A percentile compares a stretch with the other conserved stretches of the same genome.
phyloP scores from a whole-genome alignment of 2,113 vertebrate species.

The Cynocephalus volans region DNA sequence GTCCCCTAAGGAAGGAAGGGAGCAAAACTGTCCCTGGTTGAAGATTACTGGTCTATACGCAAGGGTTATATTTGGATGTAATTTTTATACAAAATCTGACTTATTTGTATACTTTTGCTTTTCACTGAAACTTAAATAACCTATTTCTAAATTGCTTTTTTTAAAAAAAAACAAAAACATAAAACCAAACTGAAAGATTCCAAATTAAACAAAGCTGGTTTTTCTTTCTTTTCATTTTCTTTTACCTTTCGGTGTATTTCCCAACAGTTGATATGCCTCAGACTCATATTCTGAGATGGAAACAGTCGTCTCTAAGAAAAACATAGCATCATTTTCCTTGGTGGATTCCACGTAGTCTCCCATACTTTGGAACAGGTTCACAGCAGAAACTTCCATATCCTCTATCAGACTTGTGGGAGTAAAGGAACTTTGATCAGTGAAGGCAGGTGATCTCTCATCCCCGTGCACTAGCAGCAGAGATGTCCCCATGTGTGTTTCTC shows the following conservation, averaged over 20 bases:
- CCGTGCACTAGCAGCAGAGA: neutral
- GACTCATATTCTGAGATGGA: conserved; percentile 72
- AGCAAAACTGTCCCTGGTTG: neutral
- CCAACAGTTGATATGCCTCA: conserved; percentile 64
- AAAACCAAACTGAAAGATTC: conserved; percentile 45
- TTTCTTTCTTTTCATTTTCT: neutral
- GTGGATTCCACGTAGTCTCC: conserved; percentile 58
- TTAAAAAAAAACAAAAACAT: neutral
- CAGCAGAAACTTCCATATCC: neutral
- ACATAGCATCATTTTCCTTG: neutral
- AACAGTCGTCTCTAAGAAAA: conserved; percentile 61
- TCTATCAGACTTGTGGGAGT: neutral
- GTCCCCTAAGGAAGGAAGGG: neutral
- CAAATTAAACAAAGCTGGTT: conserved; percentile 12
- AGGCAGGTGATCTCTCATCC: neutral
- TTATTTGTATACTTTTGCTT: conserved; percentile 21
- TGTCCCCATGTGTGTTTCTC: conserved; percentile 51
- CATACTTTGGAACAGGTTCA: neutral
- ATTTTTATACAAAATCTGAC: conserved; percentile 40
- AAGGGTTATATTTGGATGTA: neutral
- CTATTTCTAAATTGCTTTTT: conserved; percentile 35
- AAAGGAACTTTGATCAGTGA: neutral
- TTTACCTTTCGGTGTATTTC: conserved; percentile 87
- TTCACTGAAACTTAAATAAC: conserved; percentile 49
- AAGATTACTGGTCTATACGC: neutral